A percentile compares a stretch with the other conserved stretches of the same genome.
These are phyloP conservation scores for Bambusicola thoracicus DNA, from an alignment of 2,113 vertebrate species.

Conservation along the genomic window DNA sequence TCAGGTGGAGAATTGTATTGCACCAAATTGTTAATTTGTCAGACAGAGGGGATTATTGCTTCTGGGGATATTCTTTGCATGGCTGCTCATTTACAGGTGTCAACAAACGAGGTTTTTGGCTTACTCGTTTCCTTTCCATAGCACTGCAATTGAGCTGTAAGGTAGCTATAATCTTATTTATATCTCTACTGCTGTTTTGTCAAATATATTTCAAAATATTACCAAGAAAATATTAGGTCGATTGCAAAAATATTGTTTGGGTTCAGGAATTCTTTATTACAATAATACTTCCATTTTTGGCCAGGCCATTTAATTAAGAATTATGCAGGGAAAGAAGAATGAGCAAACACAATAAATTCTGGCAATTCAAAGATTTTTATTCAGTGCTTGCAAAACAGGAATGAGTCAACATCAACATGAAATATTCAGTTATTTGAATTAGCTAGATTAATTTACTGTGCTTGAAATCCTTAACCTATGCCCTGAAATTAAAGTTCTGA, in stretches of 20 bases:
- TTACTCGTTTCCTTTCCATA: not conserved
- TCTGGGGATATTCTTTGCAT: not conserved
- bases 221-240: not conserved
- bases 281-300: not conserved
- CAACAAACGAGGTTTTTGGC: not conserved
- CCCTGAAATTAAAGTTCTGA: not conserved
- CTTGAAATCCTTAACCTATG: conserved; percentile 3
- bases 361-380: conserved; percentile 2
- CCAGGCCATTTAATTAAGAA: not conserved
- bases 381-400: not conserved
- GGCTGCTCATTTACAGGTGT: not conserved
- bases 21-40: not conserved
- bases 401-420: conserved; percentile 19
- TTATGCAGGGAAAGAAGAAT: not conserved
- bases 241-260: not conserved
- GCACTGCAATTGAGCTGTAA: not conserved
- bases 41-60: not conserved
- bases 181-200: not conserved
- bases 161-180: not conserved
- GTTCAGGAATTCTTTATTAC: not conserved
- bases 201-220: not conserved
- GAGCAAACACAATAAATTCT: not conserved
- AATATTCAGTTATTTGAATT: conserved; percentile 11
- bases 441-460: not conserved
- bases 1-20: not conserved